Conservation (phyloP, 2,797 vertebrate species). For the Diglossa cyanea region DNA sequence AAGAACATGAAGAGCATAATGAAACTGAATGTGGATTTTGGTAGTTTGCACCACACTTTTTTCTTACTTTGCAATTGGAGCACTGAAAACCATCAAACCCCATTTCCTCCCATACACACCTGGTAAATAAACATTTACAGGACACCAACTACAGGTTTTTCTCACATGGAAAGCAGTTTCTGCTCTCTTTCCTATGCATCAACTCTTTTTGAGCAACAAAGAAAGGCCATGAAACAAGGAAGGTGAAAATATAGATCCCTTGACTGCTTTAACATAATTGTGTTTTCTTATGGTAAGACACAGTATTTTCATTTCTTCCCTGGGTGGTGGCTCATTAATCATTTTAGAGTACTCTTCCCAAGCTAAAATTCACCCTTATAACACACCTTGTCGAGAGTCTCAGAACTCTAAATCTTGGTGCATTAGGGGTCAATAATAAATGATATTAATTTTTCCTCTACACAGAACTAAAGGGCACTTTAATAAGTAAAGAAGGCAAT, state of each 20-base stretch:
- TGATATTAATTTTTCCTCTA: neutral
- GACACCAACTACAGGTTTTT: neutral
- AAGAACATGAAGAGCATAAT: neutral
- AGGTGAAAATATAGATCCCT: neutral
- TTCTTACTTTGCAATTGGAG: neutral
- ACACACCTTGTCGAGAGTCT: neutral
- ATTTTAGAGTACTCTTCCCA: neutral
- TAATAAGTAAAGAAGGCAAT: slow-evolving; percentile 22
- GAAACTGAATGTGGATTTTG: neutral
- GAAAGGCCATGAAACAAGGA: neutral
- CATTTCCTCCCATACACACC: neutral
- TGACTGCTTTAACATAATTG: neutral
- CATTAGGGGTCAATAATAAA: slow-evolving; percentile 11
- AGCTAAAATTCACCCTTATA: neutral
- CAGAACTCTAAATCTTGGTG: neutral
- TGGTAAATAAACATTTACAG: neutral
- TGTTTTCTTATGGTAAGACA: neutral
- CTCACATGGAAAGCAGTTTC: neutral
- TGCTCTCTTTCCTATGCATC: neutral
- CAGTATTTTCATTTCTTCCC: neutral
- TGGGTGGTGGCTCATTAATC: neutral
- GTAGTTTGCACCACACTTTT: neutral
- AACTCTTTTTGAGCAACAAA: neutral
- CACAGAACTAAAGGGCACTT: neutral
- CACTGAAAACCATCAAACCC: neutral